Evolutionary conservation across 2,797 vertebrate species (phyloP).

Genomic region (Pagetopsis macropterus): DNA sequence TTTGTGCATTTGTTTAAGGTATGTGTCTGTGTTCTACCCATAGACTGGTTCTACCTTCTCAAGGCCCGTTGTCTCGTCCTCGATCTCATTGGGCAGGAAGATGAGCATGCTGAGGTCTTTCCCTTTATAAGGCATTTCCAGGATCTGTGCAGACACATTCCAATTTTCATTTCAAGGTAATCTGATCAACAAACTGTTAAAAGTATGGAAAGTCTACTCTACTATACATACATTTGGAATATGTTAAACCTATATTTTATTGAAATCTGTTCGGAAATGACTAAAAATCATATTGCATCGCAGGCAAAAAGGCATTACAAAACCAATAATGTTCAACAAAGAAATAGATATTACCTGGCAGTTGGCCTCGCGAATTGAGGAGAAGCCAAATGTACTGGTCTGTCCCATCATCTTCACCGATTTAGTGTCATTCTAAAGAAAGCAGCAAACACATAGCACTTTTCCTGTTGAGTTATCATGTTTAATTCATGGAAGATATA

Average conservation of each 20-base stretch:
- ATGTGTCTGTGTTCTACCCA: neutral
- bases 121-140: conserved; percentile 85
- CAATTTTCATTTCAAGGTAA: neutral
- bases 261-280: neutral
- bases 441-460: neutral
- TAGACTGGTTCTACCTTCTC: conserved; percentile 75
- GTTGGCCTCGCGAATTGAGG: conserved; percentile 70
- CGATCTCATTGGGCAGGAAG: conserved; percentile 84
- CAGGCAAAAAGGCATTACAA: neutral
- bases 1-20: neutral
- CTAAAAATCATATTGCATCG: neutral
- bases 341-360: conserved; percentile 61
- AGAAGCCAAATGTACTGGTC: conserved; percentile 69
- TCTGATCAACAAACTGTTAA: neutral
- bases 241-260: neutral
- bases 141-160: conserved; percentile 56
- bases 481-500: too few species aligned
- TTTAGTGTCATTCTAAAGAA: conserved; percentile 78
- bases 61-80: conserved; percentile 84
- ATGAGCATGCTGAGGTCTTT: conserved; percentile 89
- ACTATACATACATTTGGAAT: neutral
- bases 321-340: neutral
- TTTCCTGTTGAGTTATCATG: neutral
- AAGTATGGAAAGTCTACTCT: too few species aligned
- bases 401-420: conserved; percentile 89